Percentiles rank a stretch among this genome's conserved stretches.
Conservation (phyloP, 2,797 vertebrate genomes). For the Huso huso region DNA sequence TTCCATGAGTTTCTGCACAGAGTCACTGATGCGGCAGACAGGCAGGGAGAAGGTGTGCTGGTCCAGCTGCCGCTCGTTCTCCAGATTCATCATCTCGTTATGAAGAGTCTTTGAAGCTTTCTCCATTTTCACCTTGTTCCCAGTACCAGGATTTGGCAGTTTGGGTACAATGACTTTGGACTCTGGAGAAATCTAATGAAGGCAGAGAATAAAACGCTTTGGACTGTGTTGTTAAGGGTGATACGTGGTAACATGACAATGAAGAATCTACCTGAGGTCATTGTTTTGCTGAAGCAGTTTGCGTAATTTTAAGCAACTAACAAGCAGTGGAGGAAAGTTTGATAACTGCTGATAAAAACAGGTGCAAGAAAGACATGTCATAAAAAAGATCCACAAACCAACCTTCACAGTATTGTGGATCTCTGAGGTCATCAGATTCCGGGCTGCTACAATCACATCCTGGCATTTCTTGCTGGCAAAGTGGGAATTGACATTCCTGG, state of each 20-base stretch:
- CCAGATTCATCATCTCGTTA: slow-evolving; percentile 31
- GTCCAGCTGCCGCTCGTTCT: slow-evolving; percentile 59
- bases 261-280: neutral
- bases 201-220: too few species aligned
- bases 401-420: slow-evolving; percentile 95
- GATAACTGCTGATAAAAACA: too few species aligned
- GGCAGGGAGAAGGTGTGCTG: slow-evolving; percentile 72
- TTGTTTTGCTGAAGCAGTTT: neutral
- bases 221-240: too few species aligned
- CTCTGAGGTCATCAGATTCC: slow-evolving; percentile 90
- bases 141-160: slow-evolving; percentile 51
- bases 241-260: too few species aligned
- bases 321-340: too few species aligned
- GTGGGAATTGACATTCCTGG: slow-evolving; percentile 85
- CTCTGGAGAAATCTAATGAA: slow-evolving; percentile 70
- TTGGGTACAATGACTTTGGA: slow-evolving; percentile 60
- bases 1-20: slow-evolving; percentile 82
- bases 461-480: slow-evolving; percentile 96
- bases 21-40: slow-evolving; percentile 80
- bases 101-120: slow-evolving; percentile 13
- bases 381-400: slow-evolving; percentile 15
- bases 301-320: neutral
- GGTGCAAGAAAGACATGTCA: neutral
- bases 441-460: slow-evolving; percentile 84
- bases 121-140: slow-evolving; percentile 36